Conservation (phyloP, 2,797 vertebrate genomes). For the Myotis vivesi region DNA sequence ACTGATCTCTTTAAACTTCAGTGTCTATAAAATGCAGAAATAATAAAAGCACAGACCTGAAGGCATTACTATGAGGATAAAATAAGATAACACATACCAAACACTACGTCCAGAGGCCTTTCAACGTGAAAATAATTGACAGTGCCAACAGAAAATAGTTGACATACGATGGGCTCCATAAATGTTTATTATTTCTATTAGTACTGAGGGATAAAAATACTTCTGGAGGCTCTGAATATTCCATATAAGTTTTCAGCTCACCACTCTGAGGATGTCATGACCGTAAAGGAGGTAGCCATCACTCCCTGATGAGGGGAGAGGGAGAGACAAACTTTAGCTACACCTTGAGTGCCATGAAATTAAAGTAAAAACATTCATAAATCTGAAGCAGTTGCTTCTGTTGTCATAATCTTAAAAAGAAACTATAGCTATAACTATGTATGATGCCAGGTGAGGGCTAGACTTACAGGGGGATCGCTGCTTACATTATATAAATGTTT, state of each 20-base stretch:
- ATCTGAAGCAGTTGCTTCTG: background rate
- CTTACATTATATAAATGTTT: background rate
- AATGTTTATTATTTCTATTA: background rate
- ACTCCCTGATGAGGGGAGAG: background rate
- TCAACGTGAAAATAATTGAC: background rate
- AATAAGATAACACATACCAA: background rate
- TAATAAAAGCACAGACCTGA: background rate
- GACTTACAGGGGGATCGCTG: background rate
- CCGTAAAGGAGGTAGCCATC: background rate
- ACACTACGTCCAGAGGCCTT: background rate
- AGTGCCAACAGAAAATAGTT: background rate
- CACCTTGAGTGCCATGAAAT: background rate
- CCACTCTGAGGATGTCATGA: background rate
- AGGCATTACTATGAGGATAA: background rate
- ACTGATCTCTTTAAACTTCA: background rate
- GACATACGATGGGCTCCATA: background rate
- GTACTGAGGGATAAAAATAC: background rate
- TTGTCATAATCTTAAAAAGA: background rate
- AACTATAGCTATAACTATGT: background rate
- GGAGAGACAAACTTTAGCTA: background rate
- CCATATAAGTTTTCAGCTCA: background rate
- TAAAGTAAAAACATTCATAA: constrained; percentile 23
- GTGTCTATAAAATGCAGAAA: constrained; percentile 22
- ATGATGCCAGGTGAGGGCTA: background rate
- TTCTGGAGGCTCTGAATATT: background rate